Evolutionary conservation across 2,113 vertebrate species (phyloP).

Genomic region (Patagioenas fasciata): DNA sequence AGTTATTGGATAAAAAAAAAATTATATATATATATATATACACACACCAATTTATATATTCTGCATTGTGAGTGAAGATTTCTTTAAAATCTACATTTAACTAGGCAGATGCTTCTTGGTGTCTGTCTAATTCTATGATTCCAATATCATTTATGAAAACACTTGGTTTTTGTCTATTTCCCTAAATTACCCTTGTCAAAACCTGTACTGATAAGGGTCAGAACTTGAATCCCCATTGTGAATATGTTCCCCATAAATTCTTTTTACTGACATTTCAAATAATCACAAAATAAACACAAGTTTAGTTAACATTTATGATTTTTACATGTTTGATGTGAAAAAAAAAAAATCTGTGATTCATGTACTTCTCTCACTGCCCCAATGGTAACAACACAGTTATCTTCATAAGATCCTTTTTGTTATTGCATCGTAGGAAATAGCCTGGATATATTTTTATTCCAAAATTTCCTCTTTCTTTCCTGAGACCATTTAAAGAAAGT

Average conservation of each 20-base stretch:
- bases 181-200: background rate
- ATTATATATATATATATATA: background rate
- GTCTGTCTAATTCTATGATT: background rate
- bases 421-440: background rate
- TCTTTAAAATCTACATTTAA: background rate
- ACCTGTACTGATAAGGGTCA: background rate
- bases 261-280: background rate
- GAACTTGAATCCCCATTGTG: background rate
- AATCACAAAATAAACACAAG: background rate
- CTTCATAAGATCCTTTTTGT: background rate
- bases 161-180: background rate
- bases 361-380: background rate
- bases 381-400: background rate
- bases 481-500: background rate
- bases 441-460: background rate
- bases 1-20: background rate
- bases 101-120: background rate
- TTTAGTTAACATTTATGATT: background rate
- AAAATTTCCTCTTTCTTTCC: background rate
- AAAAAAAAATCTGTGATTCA: background rate
- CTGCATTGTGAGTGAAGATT: background rate
- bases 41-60: background rate
- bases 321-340: background rate
- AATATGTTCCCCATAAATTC: background rate
- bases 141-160: background rate